phyloP scores from a whole-genome alignment of 1,140 invertebrate genomes.

The Chymomyza costata region DNA sequence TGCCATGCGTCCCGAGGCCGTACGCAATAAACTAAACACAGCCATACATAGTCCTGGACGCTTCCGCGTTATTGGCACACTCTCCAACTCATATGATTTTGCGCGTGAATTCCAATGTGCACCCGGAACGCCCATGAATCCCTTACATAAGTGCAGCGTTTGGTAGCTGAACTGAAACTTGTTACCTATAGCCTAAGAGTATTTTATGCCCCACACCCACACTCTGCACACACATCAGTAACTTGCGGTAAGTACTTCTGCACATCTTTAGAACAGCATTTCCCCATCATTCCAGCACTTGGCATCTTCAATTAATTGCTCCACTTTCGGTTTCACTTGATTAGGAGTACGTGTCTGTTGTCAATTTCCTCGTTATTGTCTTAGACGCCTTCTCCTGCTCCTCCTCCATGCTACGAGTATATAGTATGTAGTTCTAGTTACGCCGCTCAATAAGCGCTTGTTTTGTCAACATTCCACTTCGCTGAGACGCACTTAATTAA shows the following conservation, averaged over 20 bases:
- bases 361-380: conserved; percentile 19
- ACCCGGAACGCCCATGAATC: conserved; percentile 87
- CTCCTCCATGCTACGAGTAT: conserved; percentile 2
- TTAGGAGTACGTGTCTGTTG: conserved; percentile 17
- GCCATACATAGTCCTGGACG: conserved; percentile 88
- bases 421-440: neutral
- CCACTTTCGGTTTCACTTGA: conserved; percentile 25
- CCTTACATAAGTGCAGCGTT: conserved; percentile 85
- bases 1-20: conserved; percentile 66
- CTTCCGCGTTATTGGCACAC: conserved; percentile 86
- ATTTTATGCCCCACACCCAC: conserved; percentile 37
- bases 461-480: conserved; percentile 9
- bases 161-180: conserved; percentile 41
- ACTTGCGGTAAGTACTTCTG: conserved; percentile 35
- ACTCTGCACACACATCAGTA: conserved; percentile 21
- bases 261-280: neutral
- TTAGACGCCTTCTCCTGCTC: conserved; percentile 6
- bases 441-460: conserved; percentile 32
- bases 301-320: conserved; percentile 21
- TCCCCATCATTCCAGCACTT: neutral
- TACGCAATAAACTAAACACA: conserved; percentile 79
- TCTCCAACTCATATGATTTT: conserved; percentile 91
- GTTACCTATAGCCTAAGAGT: conserved; percentile 38
- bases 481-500: conserved; percentile 48
- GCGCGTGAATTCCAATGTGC: conserved; percentile 84